Base-by-base conservation (phyloP, 2,113 vertebrate species). In the Notothenia coriiceps region DNA sequence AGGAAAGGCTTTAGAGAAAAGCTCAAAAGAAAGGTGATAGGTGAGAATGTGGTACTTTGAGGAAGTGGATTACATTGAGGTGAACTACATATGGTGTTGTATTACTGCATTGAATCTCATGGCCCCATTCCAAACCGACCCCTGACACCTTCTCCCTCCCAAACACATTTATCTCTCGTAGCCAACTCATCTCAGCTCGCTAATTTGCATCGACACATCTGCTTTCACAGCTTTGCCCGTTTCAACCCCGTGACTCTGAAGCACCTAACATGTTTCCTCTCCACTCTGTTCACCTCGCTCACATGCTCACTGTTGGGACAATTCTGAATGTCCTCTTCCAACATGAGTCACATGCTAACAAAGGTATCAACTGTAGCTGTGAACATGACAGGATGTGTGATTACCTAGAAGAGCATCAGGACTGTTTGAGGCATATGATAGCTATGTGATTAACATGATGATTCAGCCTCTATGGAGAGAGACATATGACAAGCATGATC, bases 1-100 rank as follows among this genome's bases (percentile, higher is more conserved):
- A 85, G 80, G 83, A 89, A 69, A 84, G 80, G 88, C 0, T 84
- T 91, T 59, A 91, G 76, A 88, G 29, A 84, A 87, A 57, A 25
- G 90, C 89, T 90, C 92, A 82, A 87, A 82, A 54, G 52, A 77
- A 64, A 64, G 68, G 72, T 29, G 78, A 81, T 83, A 73, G 84
- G 82, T 51, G 83, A 76, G 83, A 84, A 25, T 72, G 2, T 46
- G 52, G 2, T 46, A 72, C 11, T 70, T 71, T 79, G 61, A 90
- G 22, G 85, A 77, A 83, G 43, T 70, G 33, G 33, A 67, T 62
- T 29, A 70, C 60, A 77, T 44, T 56, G 18, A 66, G 17, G 63
- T 82, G 64, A 52, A 51, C 29, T 35, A 33, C 52, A 74, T 50
- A 57, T 70, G 0, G 25, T 47, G 40, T 11, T 54, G 22, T 54